A percentile compares a stretch with the other conserved stretches of the same genome.
Evolutionary conservation across 2,113 vertebrate species (phyloP).

Genomic region (Ia io): DNA sequence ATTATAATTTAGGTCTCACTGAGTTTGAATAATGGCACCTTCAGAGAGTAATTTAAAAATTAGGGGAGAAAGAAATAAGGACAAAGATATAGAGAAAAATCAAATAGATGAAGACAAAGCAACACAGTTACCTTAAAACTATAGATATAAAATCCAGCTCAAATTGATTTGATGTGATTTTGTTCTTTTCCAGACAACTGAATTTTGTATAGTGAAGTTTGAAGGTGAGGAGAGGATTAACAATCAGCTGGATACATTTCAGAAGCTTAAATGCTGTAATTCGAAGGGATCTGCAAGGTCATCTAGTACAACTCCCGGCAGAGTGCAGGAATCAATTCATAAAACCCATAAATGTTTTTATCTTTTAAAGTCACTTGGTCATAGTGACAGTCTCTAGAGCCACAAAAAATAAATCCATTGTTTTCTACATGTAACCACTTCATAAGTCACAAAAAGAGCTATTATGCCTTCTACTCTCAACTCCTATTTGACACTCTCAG

Average conservation of each 20-base stretch:
- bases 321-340: slow-evolving; percentile 20
- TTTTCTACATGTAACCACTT: not conserved
- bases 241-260: slow-evolving; percentile 47
- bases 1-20: not conserved
- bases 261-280: slow-evolving; percentile 20
- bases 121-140: not conserved
- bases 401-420: slow-evolving; percentile 41
- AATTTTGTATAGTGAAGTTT: slow-evolving; percentile 27
- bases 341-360: slow-evolving; percentile 26
- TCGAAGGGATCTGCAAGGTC: slow-evolving; percentile 15
- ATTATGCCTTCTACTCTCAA: not conserved
- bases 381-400: slow-evolving; percentile 3
- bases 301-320: slow-evolving; percentile 19
- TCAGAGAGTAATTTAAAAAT: slow-evolving; percentile 31
- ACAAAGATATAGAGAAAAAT: slow-evolving; percentile 34
- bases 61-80: not conserved
- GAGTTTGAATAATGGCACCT: not conserved
- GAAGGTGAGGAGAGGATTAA: slow-evolving; percentile 31
- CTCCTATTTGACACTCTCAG: not conserved
- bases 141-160: not conserved
- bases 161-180: slow-evolving; percentile 5
- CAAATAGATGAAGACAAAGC: slow-evolving; percentile 14
- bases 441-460: not conserved
- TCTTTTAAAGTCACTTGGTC: slow-evolving; percentile 15
- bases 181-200: slow-evolving; percentile 30